Evolutionary conservation across 2,888 invertebrate genomes (phyloP), one percentile per base, ranked within the genome.

Genomic region (Melipona beecheii): DNA sequence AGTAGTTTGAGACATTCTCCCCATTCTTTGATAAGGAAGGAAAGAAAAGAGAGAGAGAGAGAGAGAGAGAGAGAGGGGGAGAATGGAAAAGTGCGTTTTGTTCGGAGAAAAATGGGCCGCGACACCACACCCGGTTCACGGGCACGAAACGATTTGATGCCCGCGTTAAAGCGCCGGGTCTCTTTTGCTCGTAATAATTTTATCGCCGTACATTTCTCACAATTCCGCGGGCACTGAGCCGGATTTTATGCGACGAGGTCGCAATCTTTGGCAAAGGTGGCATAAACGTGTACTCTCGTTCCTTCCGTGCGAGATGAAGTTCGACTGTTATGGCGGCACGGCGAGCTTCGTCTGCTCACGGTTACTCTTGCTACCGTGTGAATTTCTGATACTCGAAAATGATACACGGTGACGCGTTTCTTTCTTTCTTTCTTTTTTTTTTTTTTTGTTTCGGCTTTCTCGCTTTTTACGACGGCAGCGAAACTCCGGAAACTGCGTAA

Each of bases 151-250:
- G 71, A 77, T 58, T 66, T 17, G 71, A 71, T 43, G 77, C 21
- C 54, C 58, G 17, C 52, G 54, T 60, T 58, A 71, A 65, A 72
- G 66, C 71, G 68, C 11, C 43, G 58, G 58, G 31, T 77, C 11
- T 72, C 77, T 66, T 60, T 60, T 78, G 66, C 60, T 71, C 78
- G 54, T 78, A 78, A 49, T 72, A 81, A 66, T 81, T 81, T 81
- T 66, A 72, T 65, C 54, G 58, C 66, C 6, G 58, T 31, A 66
- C 66, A 66, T 77, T 81, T 78, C 71, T 78, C 78, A 68, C 72
- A 81, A 72, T 81, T 81, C 66, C 66, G 54, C 31, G 68, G 54
- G 13, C 62, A 73, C 68, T 36, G 24, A 60, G 81, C 24, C 36
- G 11, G 54, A 21, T 62, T 81, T 81, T 78, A 68, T 68, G 66